These are phyloP conservation scores for Lota lota DNA, from an alignment of 2,113 vertebrate genomes.

Conservation along the genomic window DNA sequence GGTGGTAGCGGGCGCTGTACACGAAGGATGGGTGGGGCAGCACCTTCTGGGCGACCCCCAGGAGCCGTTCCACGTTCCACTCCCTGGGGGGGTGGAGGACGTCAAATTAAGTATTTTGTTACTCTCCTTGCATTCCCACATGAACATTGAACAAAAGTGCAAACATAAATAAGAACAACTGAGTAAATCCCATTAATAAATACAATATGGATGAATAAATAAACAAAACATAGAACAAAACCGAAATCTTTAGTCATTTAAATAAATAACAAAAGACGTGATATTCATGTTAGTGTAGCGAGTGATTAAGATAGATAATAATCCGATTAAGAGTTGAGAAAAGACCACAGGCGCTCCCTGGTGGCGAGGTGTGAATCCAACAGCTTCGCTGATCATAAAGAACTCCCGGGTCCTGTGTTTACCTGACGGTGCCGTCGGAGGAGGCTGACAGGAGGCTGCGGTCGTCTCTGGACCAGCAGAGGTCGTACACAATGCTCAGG, in stretches of 20 bases:
- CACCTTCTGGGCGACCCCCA: slow-evolving; percentile 78
- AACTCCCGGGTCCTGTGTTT: neutral
- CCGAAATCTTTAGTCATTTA: too few relatives aligned
- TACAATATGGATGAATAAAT: too few relatives aligned
- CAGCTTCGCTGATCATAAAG: neutral
- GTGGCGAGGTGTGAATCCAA: neutral
- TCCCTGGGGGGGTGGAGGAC: slow-evolving; percentile 66
- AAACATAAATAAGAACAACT: too few relatives aligned
- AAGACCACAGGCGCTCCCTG: neutral
- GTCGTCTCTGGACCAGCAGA: slow-evolving; percentile 93
- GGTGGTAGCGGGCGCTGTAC: slow-evolving; percentile 91
- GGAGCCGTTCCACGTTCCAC: slow-evolving; percentile 84
- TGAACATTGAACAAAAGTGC: too few relatives aligned
- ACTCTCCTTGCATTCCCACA: too few relatives aligned
- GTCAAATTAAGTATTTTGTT: too few relatives aligned
- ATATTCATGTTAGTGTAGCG: too few relatives aligned
- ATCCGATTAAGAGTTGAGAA: too few relatives aligned
- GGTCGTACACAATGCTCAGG: slow-evolving; percentile 93
- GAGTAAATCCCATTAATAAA: too few relatives aligned
- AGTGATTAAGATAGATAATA: too few relatives aligned
- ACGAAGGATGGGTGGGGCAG: slow-evolving; percentile 95
- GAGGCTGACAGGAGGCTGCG: slow-evolving; percentile 85
- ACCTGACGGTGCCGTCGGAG: slow-evolving; percentile 95
- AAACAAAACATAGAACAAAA: too few relatives aligned
- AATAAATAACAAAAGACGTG: too few relatives aligned